Percentiles rank a stretch among this genome's conserved stretches.
phyloP scores from a whole-genome alignment of 2,113 vertebrate genomes.

The Chascanopsetta lugubris region DNA sequence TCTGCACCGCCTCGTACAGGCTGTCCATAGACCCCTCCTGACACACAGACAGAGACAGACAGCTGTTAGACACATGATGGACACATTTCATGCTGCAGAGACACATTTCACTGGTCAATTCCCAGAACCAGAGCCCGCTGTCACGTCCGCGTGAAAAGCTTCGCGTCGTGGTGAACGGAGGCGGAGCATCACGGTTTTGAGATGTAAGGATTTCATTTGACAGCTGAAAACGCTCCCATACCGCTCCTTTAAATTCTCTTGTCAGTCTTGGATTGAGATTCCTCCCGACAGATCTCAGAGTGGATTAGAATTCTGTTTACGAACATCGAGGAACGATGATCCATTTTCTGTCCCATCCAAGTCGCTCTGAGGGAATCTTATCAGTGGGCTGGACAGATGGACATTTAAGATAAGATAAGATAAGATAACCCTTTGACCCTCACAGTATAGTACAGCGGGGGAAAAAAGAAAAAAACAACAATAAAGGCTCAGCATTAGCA shows the following conservation, averaged over 20 bases:
- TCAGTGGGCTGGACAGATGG: background rate
- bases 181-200: background rate
- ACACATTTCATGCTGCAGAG: background rate
- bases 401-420: too few relatives aligned
- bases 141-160: background rate
- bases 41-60: constrained; percentile 17
- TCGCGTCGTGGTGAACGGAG: too few relatives aligned
- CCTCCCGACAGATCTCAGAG: constrained; percentile 40
- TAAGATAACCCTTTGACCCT: too few relatives aligned
- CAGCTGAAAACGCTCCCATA: constrained; percentile 16
- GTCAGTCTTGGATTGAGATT: constrained; percentile 46
- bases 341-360: constrained; percentile 9
- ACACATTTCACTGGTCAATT: background rate
- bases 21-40: constrained; percentile 95
- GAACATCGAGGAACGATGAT: constrained; percentile 46
- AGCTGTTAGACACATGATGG: constrained; percentile 1
- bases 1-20: constrained; percentile 88
- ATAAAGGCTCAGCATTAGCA: too few relatives aligned
- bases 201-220: constrained; percentile 27
- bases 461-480: background rate
- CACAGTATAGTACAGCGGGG: too few relatives aligned
- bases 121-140: background rate
- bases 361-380: background rate
- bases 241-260: constrained; percentile 31
- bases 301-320: constrained; percentile 48